A percentile compares a stretch with the other conserved stretches of the same genome.
phyloP scores from a whole-genome alignment of 1,140 invertebrate species.

The Cardiocondyla obscurior region DNA sequence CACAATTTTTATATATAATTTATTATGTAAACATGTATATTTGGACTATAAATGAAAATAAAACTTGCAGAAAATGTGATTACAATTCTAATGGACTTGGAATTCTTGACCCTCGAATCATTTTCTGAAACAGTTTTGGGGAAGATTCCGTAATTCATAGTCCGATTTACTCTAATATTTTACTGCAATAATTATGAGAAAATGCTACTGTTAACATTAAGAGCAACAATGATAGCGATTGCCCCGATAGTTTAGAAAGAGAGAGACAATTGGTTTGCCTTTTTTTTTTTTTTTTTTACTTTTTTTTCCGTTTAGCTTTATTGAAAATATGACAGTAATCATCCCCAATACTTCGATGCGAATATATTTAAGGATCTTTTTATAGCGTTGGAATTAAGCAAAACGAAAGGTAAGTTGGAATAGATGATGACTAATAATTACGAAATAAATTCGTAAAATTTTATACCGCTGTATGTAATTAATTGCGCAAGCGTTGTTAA shows the following conservation, averaged over 20 bases:
- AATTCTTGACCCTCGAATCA: constrained; percentile 81
- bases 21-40: constrained; percentile 83
- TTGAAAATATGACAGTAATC: constrained; percentile 74
- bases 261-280: constrained; percentile 41
- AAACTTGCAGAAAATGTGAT: constrained; percentile 80
- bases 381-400: constrained; percentile 42
- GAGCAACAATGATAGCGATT: constrained; percentile 72
- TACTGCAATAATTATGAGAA: constrained; percentile 46
- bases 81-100: constrained; percentile 79
- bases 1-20: constrained; percentile 83
- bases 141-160: constrained; percentile 76
- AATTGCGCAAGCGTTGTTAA: constrained; percentile 5
- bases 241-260: constrained; percentile 69
- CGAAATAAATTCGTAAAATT: constrained; percentile 16
- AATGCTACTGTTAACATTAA: constrained; percentile 42
- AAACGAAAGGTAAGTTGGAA: constrained; percentile 70
- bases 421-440: constrained; percentile 24
- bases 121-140: constrained; percentile 83
- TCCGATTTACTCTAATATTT: constrained; percentile 52
- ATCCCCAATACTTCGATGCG: constrained; percentile 80
- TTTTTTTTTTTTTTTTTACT: constrained; percentile 23
- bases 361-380: constrained; percentile 43
- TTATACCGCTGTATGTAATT: neutral
- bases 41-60: constrained; percentile 83
- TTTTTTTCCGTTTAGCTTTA: constrained; percentile 52